These are phyloP conservation scores for Candidula unifasciata DNA, from an alignment of 2,888 invertebrate species.

Conservation along the genomic window DNA sequence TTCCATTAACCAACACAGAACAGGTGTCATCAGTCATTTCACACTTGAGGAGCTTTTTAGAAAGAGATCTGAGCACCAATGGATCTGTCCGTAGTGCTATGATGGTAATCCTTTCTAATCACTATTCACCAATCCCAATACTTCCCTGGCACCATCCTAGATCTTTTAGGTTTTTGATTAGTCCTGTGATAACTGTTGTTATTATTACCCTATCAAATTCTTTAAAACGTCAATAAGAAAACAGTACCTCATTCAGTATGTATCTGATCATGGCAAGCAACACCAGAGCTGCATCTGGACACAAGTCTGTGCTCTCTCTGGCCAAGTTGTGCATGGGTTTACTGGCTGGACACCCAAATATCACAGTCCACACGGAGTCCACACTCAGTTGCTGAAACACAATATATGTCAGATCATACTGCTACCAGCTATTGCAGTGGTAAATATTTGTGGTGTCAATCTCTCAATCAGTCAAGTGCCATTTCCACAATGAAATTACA, in stretches of 20 bases:
- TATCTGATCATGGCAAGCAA: slow-evolving; percentile 89
- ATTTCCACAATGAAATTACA: no score
- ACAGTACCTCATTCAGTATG: slow-evolving; percentile 80
- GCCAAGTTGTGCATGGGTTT: slow-evolving; percentile 77
- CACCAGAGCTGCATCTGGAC: slow-evolving; percentile 93
- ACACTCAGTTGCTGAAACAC: slow-evolving; percentile 81
- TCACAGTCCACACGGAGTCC: slow-evolving; percentile 94
- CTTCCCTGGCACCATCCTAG: no score
- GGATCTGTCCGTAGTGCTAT: no score
- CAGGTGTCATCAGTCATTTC: no score
- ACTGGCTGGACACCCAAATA: slow-evolving; percentile 87
- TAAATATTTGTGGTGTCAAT: neutral
- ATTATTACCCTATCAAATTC: neutral
- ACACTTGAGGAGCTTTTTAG: no score
- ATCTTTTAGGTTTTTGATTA: no score
- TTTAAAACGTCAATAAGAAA: no score
- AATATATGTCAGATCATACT: neutral
- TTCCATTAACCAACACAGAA: no score
- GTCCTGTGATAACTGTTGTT: neutral
- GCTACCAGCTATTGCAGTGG: neutral
- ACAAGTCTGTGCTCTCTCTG: slow-evolving; percentile 81
- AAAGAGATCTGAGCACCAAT: no score
- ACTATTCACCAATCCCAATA: no score
- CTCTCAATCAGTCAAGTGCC: no score
- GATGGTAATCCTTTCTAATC: no score